Base-by-base conservation (phyloP, 1,140 invertebrate genomes). In the Nephila pilipes region DNA sequence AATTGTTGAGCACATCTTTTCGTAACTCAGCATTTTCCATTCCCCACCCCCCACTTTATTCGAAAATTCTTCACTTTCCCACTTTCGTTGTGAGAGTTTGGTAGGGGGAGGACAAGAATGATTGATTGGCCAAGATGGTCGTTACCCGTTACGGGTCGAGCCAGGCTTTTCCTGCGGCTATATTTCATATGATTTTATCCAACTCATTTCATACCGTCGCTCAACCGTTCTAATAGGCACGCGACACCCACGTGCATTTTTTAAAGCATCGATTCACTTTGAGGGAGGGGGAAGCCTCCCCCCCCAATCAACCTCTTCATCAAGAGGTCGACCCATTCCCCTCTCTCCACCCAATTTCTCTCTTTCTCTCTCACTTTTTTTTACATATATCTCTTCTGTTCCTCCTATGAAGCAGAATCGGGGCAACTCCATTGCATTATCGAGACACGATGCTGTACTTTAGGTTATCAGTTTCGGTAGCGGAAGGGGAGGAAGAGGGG, bases 121-220 rank as follows among this genome's bases (percentile, higher is more conserved):
- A 90, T 90, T 90, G 89, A 90, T 90, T 83, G 29, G 75, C 57
- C 75, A 60, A 83, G 79, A 90, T 90, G 75, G 89, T 79, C 89
- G 57, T 83, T 90, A 90, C 85, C 83, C 85, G 57, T 87, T 87
- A 87, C 46, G 88, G 88, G 65, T 90, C 88, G 88, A 80, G 32
- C 69, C 18, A 38, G 57, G 80, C 63, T 25, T 83, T 81, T 92
- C 90, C 90, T 85, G 90, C 81, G 81, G 90, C 90, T 69, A 92
- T 92, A 92, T 85, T 85, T 92, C 81, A 92, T 69, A 92, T 92
- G 80, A 85, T 92, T 92, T 92, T 92, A 92, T 92, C 90, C 90
- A 81, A 85, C 90, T 55, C 90, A 85, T 92, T 92, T 92, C 90
- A 85, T 60, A 60, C 90, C 58, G 81, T 54, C 89, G 55, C 89